Percentiles rank a stretch among this genome's conserved stretches.
These are phyloP conservation scores for Craseonycteris thonglongyai DNA, from an alignment of 2,113 vertebrate species.

Conservation along the genomic window DNA sequence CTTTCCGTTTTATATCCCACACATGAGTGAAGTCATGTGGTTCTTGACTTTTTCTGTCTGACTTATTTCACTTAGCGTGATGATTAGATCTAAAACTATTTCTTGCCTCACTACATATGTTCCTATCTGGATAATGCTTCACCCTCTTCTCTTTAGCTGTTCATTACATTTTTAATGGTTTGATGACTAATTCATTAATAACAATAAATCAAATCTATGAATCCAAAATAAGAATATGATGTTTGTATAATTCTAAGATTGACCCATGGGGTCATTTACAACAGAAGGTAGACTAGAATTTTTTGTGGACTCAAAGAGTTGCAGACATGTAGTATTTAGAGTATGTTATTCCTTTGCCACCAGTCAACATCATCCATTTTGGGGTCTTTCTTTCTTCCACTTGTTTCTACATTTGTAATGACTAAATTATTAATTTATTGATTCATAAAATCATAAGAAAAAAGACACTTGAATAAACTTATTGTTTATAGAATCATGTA, in stretches of 20 bases:
- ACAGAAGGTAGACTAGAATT: neutral
- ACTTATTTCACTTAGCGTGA: no score
- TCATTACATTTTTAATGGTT: neutral
- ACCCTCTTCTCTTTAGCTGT: neutral
- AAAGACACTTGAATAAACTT: neutral
- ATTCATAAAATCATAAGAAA: neutral
- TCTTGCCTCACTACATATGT: neutral
- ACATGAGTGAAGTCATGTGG: no score
- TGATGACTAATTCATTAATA: neutral
- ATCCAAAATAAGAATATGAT: neutral
- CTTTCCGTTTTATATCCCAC: no score
- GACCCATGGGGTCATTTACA: neutral
- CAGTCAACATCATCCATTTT: no score
- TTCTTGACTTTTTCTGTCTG: no score
- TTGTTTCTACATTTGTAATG: neutral
- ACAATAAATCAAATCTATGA: neutral
- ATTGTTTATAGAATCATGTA: neutral
- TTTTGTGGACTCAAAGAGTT: neutral
- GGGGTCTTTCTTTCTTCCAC: neutral
- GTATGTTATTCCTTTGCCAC: accelerated
- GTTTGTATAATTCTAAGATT: neutral
- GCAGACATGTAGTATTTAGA: accelerated
- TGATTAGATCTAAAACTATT: no score
- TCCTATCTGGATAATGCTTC: neutral
- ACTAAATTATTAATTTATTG: neutral